Percentiles rank a stretch among this genome's conserved stretches.
Evolutionary conservation across 2,888 invertebrate genomes (phyloP).

Genomic region (Camptogramma bilineatum): DNA sequence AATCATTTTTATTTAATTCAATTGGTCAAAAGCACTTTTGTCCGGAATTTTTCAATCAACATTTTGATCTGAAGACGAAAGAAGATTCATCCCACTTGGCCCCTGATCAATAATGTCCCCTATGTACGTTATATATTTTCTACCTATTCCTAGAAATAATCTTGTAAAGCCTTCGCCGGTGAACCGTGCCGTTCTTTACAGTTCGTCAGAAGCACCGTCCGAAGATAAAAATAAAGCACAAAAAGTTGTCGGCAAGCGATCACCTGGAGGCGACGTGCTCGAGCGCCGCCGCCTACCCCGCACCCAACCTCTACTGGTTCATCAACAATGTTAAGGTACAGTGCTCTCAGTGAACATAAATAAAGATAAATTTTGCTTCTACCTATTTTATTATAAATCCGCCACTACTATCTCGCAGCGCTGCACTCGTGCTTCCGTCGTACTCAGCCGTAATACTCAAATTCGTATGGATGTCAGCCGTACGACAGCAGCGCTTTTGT

Average conservation of each 20-base stretch:
- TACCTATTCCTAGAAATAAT: not conserved
- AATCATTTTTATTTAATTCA: no score
- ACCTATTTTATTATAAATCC: no score
- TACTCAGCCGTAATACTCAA: no score
- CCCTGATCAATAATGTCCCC: not conserved
- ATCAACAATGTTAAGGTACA: constrained; percentile 90
- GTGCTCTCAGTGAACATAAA: not conserved
- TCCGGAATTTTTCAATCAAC: no score
- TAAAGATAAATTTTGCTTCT: not conserved
- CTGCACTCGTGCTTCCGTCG: no score
- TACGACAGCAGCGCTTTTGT: no score
- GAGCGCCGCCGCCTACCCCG: constrained; percentile 89
- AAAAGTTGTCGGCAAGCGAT: constrained; percentile 88
- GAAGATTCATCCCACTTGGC: not conserved
- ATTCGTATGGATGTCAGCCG: no score
- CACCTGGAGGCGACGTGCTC: constrained; percentile 90
- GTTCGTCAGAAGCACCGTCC: constrained; percentile 90
- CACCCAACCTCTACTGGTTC: constrained; percentile 91
- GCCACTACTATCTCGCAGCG: no score
- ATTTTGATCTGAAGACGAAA: no score
- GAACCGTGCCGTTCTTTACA: constrained; percentile 50
- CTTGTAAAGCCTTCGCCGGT: not conserved
- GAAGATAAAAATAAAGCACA: constrained; percentile 89
- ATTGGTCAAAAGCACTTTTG: no score
- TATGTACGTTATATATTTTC: not conserved